These are phyloP conservation scores for Megalops atlanticus DNA, from an alignment of 2,113 vertebrate genomes.

Conservation along the genomic window DNA sequence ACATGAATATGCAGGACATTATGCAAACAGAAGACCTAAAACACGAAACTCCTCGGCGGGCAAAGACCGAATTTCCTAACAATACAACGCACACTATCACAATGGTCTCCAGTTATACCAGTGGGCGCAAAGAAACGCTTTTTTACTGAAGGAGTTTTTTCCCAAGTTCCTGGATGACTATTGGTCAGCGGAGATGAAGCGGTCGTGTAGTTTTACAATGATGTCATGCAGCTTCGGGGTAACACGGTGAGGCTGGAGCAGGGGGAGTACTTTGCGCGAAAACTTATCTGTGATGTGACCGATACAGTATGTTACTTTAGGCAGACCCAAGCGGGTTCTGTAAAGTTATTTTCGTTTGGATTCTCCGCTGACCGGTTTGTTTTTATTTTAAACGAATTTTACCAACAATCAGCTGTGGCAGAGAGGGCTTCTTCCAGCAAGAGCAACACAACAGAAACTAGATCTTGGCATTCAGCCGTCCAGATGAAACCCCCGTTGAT, in stretches of 20 bases:
- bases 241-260: slow-evolving; percentile 9
- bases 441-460: background rate
- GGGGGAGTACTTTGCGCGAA: background rate
- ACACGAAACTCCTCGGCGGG: no score
- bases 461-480: background rate
- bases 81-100: no score
- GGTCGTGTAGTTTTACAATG: slow-evolving; percentile 23
- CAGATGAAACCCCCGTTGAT: slow-evolving; percentile 25
- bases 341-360: background rate
- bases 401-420: background rate
- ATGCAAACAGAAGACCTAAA: background rate
- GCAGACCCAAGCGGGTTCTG: background rate
- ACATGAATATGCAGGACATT: background rate
- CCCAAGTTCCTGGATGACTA: slow-evolving; percentile 2
- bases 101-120: background rate
- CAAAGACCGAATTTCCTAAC: no score
- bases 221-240: slow-evolving; percentile 26
- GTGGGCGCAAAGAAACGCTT: background rate
- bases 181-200: slow-evolving; percentile 25
- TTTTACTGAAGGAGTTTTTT: background rate
- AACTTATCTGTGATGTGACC: background rate
- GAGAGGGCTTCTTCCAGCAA: background rate
- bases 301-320: background rate
- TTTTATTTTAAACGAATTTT: slow-evolving; percentile 11
- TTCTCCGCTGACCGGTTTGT: background rate